Base-by-base conservation (phyloP, 2,888 invertebrate species). In the Amphipoea lucens region DNA sequence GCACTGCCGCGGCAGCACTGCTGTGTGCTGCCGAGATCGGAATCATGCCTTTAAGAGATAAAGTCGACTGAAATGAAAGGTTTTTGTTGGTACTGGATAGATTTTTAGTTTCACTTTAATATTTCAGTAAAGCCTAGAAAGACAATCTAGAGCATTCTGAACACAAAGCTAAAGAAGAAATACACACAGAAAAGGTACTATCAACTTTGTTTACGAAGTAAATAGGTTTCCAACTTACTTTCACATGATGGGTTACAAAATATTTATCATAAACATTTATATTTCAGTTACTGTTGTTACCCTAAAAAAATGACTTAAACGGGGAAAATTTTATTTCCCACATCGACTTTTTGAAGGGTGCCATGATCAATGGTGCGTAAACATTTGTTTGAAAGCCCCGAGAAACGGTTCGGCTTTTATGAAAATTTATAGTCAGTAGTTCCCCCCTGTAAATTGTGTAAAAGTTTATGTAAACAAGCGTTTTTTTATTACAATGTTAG, bases 361-460 rank as follows among this genome's bases (percentile, higher is more conserved):
- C 81, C 76, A 76, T 85, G 90, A 89, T 91, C 93, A 93, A 92
- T 92, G 91, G 88, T 82, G 90, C 78, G 92, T 91, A 92, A 92
- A 92, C 90, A 91, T 92, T 93, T 88, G 89, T 90, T 88, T 82
- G 89, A 89, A 89, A 87, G 86, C 85, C 82, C 79, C 83, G 70
- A 81, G 74, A 85, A 88, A 85, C 84, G 87, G 74, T 81, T 82
- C 86, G 90, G 82, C 87, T 88, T 91, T 89, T 91, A 92, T 90
- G 89, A 89, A 90, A 92, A 91, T 91, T 90, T 92, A 92, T 90
- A 87, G 87, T 79, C 83, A 76, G 81, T 84, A 90, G 83, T 87
- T 81, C 83, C 84, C 88, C 90, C 86, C 74, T 78, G 72, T 83
- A 76, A 86, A 87, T 79, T 84, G 84, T 81, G 82, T 89, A 81